phyloP scores from a whole-genome alignment of 1,140 invertebrate genomes.

The Polypedilum pembai region DNA sequence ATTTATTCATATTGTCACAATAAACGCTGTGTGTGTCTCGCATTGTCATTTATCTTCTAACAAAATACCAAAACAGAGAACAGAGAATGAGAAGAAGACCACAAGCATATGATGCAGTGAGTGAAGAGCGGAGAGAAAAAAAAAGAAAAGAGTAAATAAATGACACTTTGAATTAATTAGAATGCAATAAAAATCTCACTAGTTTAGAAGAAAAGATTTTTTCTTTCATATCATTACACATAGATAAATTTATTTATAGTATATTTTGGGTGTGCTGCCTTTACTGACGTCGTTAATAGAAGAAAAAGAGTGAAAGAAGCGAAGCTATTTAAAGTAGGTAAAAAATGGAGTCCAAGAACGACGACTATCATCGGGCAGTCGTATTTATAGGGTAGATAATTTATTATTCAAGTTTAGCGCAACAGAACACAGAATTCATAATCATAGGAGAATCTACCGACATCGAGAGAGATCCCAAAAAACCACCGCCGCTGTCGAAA shows the following conservation, averaged over 20 bases:
- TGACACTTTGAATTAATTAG: slow-evolving; percentile 26
- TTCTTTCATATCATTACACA: neutral
- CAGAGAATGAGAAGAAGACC: slow-evolving; percentile 6
- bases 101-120: neutral
- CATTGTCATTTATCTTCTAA: slow-evolving; percentile 26
- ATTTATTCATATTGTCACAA: slow-evolving; percentile 14
- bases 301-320: neutral
- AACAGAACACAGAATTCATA: slow-evolving; percentile 19
- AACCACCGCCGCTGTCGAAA: slow-evolving; percentile 6
- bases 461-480: neutral
- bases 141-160: slow-evolving; percentile 17
- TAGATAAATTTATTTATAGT: slow-evolving; percentile 8
- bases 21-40: slow-evolving; percentile 22
- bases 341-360: neutral
- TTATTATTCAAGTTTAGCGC: slow-evolving; percentile 28
- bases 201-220: neutral
- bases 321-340: slow-evolving; percentile 15
- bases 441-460: slow-evolving; percentile 2
- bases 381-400: slow-evolving; percentile 21
- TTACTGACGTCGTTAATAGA: neutral
- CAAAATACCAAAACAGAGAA: neutral
- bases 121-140: neutral
- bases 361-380: neutral
- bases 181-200: slow-evolving; percentile 28
- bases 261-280: slow-evolving; percentile 10